Base-by-base conservation (phyloP, 2,797 vertebrate genomes). In the Platalea minor region DNA sequence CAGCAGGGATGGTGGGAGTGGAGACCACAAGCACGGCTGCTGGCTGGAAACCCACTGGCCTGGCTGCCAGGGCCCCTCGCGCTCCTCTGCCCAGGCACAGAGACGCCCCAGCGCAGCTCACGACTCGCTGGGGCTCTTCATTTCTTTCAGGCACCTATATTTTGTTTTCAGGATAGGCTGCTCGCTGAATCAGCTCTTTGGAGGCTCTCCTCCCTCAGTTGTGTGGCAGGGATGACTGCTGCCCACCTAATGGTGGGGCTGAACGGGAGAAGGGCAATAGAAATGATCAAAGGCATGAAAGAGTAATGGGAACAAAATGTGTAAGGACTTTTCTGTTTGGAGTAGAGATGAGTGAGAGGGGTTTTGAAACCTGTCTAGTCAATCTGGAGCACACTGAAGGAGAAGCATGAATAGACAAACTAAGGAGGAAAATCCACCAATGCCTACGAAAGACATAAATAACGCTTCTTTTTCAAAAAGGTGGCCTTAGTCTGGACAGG, bases 11-110 rank as follows among this genome's bases (percentile, higher is more conserved):
- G 45, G 76, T 28, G 53, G 77, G 75, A 91, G 67, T 12, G 21
- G 48, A 95, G 57, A 39, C 51, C 2, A 9, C 69, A 72, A 54
- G 54, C 35, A 59, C 13, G 2, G 13, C 75, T 94, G 69, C 67
- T 85, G 81, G 35, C 68, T 95, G 86, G 75, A 87, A 95, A 91
- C 14, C 15, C 56, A 79, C 33, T 24, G 81, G 65, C 54, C 53
- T 31, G 59, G 59, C 74, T 67, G 51, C 53, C 84, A 74, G 7
- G 4, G 63, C 13, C 91, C 37, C 63, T 56, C 53, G 51, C 11
- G 5, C 17, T 37, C n/a, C 65, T 90, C 63, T 85, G 72, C 53
- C 24, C 11, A 35, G 31, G 41, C 56, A 78, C 31, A 46, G n/a
- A 61, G 59, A 48, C 3, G 5, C 39, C 37, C 68, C 57, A 48